phyloP scores from a whole-genome alignment of 2,888 invertebrate genomes.

The Eustalomyia histrio region DNA sequence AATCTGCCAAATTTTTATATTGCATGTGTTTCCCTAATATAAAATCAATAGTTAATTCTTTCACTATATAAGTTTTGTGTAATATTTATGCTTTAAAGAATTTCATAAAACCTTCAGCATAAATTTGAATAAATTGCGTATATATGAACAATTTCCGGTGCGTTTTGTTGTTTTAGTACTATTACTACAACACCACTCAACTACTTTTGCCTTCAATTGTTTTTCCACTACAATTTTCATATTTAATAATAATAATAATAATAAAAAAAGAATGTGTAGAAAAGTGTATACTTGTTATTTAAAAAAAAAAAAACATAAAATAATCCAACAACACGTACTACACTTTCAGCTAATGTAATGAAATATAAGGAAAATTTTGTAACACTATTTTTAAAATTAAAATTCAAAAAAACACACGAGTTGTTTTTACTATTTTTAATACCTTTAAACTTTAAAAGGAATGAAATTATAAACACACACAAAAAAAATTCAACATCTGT shows the following conservation, averaged over 20 bases:
- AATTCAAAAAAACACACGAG: neutral
- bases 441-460: slow-evolving; percentile 6
- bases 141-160: slow-evolving; percentile 76
- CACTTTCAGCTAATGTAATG: neutral
- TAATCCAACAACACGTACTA: slow-evolving; percentile 47
- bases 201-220: slow-evolving; percentile 21
- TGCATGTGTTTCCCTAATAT: no score
- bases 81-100: slow-evolving; percentile 8
- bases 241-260: slow-evolving; percentile 10
- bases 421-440: slow-evolving; percentile 7
- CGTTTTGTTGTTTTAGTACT: slow-evolving; percentile 62
- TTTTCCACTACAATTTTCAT: slow-evolving; percentile 30
- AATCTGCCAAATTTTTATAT: no score
- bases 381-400: slow-evolving; percentile 3
- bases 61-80: neutral
- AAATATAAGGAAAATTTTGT: slow-evolving; percentile 21
- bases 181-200: neutral
- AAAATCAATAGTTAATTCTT: neutral
- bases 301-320: slow-evolving; percentile 1
- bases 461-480: neutral
- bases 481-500: slow-evolving; percentile 37
- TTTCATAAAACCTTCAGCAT: slow-evolving; percentile 53
- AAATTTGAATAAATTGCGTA: slow-evolving; percentile 62
- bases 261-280: neutral
- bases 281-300: neutral